Percentiles rank a stretch among this genome's conserved stretches.
These are phyloP conservation scores for Poeciliopsis turrubarensis DNA, from an alignment of 2,113 vertebrate species.

Conservation along the genomic window DNA sequence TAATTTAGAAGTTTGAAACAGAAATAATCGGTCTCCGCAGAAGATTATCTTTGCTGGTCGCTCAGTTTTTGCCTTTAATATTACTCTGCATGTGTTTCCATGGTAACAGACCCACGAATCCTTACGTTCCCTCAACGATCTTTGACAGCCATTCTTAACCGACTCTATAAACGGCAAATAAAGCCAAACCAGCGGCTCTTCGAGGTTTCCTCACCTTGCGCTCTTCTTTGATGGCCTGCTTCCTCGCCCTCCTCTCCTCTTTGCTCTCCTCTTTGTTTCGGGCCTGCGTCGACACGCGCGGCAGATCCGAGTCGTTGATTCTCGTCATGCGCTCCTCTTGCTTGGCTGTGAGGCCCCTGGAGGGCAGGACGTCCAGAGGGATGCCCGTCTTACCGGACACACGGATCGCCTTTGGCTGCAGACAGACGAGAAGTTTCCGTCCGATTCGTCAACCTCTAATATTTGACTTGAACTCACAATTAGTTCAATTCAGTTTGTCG, in stretches of 20 bases:
- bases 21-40: too few relatives aligned
- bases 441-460: too few relatives aligned
- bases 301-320: constrained; percentile 89
- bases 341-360: constrained; percentile 83
- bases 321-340: constrained; percentile 89
- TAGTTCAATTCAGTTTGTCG: not conserved
- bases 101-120: not conserved
- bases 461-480: not conserved
- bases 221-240: constrained; percentile 89
- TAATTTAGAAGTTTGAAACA: too few relatives aligned
- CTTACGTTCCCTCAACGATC: not conserved
- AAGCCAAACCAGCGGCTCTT: not conserved
- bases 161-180: too few relatives aligned
- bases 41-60: too few relatives aligned
- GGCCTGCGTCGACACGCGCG: constrained; percentile 82
- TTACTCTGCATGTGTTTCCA: not conserved
- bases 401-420: constrained; percentile 84
- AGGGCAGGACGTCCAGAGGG: constrained; percentile 86
- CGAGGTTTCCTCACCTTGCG: constrained; percentile 83
- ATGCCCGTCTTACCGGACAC: constrained; percentile 92
- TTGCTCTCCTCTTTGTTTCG: constrained; percentile 84
- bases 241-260: constrained; percentile 86
- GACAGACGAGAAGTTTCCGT: not conserved
- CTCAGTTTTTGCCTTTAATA: not conserved
- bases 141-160: not conserved